Conservation (phyloP, 2,888 invertebrate species). For the Dorcus hopei region DNA sequence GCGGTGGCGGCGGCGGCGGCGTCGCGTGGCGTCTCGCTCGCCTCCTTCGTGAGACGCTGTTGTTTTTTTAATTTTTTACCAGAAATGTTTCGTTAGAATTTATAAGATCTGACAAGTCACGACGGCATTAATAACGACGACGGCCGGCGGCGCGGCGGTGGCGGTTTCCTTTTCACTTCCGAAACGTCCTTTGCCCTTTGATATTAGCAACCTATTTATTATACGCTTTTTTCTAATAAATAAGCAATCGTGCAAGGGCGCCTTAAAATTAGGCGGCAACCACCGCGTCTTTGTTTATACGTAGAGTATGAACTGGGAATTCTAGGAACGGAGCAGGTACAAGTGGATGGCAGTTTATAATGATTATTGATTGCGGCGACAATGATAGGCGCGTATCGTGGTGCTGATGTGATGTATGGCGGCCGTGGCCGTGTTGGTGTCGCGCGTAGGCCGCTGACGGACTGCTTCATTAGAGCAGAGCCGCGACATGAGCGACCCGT, state of each 20-base stretch:
- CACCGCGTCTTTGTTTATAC: no score
- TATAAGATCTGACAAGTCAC: constrained; percentile 6
- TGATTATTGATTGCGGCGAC: constrained; percentile 35
- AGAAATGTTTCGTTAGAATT: neutral
- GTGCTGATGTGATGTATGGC: constrained; percentile 40
- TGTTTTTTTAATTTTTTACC: constrained; percentile 4
- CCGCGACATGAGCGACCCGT: constrained; percentile 45
- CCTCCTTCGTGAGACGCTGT: constrained; percentile 3
- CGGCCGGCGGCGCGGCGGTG: no score
- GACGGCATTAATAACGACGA: neutral
- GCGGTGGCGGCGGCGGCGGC: constrained; percentile 19
- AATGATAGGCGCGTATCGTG: constrained; percentile 35
- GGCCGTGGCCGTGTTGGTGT: constrained; percentile 18
- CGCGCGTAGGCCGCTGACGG: constrained; percentile 44
- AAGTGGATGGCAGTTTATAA: constrained; percentile 36
- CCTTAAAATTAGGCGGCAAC: no score
- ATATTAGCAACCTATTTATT: no score
- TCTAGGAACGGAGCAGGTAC: constrained; percentile 7
- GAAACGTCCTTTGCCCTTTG: no score
- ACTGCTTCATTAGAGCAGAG: constrained; percentile 49
- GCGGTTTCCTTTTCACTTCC: no score
- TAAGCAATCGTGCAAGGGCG: no score
- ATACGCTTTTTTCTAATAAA: no score
- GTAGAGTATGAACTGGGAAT: no score
- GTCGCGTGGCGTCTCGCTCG: constrained; percentile 26